Conservation (phyloP, 2,113 vertebrate genomes). For the Pungitius pungitius region DNA sequence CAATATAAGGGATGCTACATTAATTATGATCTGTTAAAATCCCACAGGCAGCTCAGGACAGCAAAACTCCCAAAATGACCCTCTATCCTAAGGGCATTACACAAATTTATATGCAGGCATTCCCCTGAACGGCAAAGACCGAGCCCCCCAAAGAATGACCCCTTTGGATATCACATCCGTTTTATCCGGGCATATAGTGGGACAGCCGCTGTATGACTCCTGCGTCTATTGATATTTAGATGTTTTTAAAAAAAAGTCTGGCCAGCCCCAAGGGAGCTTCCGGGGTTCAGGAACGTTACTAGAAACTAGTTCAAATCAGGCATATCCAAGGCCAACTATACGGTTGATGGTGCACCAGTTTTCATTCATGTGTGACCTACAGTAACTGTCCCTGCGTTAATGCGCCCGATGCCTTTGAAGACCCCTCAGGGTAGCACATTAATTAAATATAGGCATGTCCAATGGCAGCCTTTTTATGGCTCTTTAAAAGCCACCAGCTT, state of each 20-base stretch:
- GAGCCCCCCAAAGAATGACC: conserved; percentile 25
- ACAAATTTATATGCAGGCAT: neutral
- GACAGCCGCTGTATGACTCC: conserved; percentile 26
- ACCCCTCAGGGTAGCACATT: conserved; percentile 11
- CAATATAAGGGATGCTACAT: conserved; percentile 28
- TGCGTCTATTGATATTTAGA: conserved; percentile 29
- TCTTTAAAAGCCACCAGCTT: neutral
- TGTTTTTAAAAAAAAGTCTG: conserved; percentile 38
- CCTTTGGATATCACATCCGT: conserved; percentile 15
- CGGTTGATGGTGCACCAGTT: neutral
- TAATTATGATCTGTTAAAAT: conserved; percentile 21
- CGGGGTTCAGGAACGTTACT: conserved; percentile 19
- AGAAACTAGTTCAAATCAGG: conserved; percentile 41
- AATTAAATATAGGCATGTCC: conserved; percentile 23
- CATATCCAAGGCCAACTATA: conserved; percentile 15
- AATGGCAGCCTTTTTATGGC: neutral
- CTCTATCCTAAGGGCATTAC: neutral
- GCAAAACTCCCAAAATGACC: conserved; percentile 15
- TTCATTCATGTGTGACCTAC: conserved; percentile 16
- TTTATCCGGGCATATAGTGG: conserved; percentile 25
- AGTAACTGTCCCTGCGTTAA: neutral
- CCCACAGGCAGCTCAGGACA: conserved; percentile 9
- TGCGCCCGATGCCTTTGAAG: neutral
- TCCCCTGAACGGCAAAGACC: conserved; percentile 13
- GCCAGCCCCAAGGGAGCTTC: conserved; percentile 29